Evolutionary conservation across 1,140 invertebrate species (phyloP), one percentile per base, ranked within the genome.

Genomic region (Bombus superbus): DNA sequence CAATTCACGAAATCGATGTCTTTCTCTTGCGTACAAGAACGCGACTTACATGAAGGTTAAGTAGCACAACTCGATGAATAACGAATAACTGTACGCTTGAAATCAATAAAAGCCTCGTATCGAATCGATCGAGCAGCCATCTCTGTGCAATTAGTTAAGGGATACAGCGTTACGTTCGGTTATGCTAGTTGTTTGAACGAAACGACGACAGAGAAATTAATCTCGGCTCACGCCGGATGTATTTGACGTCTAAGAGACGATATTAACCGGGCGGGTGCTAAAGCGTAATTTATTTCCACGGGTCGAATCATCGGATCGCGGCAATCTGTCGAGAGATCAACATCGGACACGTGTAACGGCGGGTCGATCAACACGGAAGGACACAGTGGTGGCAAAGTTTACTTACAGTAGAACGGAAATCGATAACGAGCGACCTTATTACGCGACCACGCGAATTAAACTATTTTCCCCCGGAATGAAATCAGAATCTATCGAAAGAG

Each of bases 371-470:
- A 38, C 57, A 38, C 57, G 57, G 47, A 75, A 64, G n/a, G 57
- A 47, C 81, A n/a, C 59, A n/a, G 59, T 11, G 81, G 69, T 40
- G 68, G 57, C 8, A 22, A 53, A 71, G 66, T 57, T 78, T 78
- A 42, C n/a, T 53, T 53, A 53, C 18, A 28, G 71, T 2, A 15
- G 72, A 84, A 79, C 82, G 75, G 53, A 78, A 84, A 84, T 84
- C 82, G 53, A 84, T 84, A 79, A 15, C 47, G 35, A 35, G 47
- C 6, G n/a, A 25, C 68, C 10, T 10, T 5, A 6, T 35, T 28
- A n/a, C 59, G 59, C n/a, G 15, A 3, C 35, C 1, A 11, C 38
- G 28, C 2, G 53, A 78, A 71, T 78, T 62, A 84, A 47, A 71
- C 18, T 38, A 18, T 42, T 38, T n/a, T 25, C 32, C 32, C 9